Conservation (phyloP, 2,113 vertebrate genomes). For the Eclectus roratus region DNA sequence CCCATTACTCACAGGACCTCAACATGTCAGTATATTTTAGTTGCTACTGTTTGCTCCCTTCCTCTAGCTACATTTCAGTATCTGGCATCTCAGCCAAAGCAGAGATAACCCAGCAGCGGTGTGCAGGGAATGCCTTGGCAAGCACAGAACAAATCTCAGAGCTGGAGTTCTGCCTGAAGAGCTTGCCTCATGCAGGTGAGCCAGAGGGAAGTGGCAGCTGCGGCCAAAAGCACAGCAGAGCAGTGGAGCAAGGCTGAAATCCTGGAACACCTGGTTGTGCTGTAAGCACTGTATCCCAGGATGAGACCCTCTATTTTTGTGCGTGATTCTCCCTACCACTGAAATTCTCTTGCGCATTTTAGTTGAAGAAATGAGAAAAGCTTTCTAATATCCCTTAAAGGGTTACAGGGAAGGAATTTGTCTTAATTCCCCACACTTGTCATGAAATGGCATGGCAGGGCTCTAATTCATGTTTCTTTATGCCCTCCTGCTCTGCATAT, state of each 20-base stretch:
- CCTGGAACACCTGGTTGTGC: background rate
- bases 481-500: background rate
- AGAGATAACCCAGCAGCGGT: background rate
- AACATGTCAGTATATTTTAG: background rate
- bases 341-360: background rate
- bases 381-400: background rate
- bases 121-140: background rate
- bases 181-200: background rate
- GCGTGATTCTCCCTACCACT: background rate
- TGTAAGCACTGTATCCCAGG: background rate
- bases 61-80: background rate
- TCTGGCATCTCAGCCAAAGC: background rate
- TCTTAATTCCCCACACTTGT: background rate
- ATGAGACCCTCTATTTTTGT: background rate
- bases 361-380: background rate
- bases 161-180: accelerated
- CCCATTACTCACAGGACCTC: background rate
- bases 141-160: background rate
- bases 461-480: background rate
- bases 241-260: background rate
- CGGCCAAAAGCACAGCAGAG: background rate
- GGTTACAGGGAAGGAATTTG: background rate
- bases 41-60: background rate
- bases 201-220: background rate
- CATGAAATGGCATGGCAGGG: background rate